These are phyloP conservation scores for Hyalella azteca DNA, from an alignment of 2,888 invertebrate genomes.

Conservation along the genomic window DNA sequence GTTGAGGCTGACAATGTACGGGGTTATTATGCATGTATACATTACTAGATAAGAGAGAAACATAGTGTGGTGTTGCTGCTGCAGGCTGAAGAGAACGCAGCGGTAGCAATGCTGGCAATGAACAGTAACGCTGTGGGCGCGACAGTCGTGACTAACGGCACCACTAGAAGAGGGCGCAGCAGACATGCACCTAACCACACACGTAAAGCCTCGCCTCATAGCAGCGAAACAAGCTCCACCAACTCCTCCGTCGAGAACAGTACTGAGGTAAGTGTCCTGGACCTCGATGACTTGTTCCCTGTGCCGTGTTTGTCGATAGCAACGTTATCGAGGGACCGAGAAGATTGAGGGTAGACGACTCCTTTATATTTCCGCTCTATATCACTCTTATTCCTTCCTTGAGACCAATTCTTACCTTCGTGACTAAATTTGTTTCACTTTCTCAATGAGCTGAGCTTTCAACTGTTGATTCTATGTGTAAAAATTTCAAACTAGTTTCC, in stretches of 20 bases:
- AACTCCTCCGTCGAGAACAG: slow-evolving; percentile 29
- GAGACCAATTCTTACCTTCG: too few relatives aligned
- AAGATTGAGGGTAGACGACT: too few relatives aligned
- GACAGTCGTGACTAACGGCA: not conserved
- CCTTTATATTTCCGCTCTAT: too few relatives aligned
- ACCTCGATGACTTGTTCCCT: not conserved
- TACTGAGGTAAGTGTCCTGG: slow-evolving; percentile 5
- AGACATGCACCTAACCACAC: slow-evolving; percentile 60
- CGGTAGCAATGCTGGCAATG: not conserved
- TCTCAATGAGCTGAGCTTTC: too few relatives aligned
- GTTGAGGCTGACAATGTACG: too few relatives aligned
- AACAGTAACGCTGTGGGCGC: slow-evolving; percentile 4
- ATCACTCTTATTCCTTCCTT: too few relatives aligned
- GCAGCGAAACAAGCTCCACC: slow-evolving; percentile 60
- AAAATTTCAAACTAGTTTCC: too few relatives aligned
- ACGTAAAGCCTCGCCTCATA: slow-evolving; percentile 53
- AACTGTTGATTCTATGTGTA: too few relatives aligned
- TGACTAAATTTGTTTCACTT: too few relatives aligned
- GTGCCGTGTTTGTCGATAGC: not conserved
- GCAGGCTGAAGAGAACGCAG: slow-evolving; percentile 38
- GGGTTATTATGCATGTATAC: too few relatives aligned
- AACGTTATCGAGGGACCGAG: not conserved
- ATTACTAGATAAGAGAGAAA: too few relatives aligned
- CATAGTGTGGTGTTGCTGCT: slow-evolving; percentile 5
- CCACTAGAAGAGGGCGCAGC: not conserved